phyloP scores from a whole-genome alignment of 2,888 invertebrate genomes.

The Diabrotica balteata region DNA sequence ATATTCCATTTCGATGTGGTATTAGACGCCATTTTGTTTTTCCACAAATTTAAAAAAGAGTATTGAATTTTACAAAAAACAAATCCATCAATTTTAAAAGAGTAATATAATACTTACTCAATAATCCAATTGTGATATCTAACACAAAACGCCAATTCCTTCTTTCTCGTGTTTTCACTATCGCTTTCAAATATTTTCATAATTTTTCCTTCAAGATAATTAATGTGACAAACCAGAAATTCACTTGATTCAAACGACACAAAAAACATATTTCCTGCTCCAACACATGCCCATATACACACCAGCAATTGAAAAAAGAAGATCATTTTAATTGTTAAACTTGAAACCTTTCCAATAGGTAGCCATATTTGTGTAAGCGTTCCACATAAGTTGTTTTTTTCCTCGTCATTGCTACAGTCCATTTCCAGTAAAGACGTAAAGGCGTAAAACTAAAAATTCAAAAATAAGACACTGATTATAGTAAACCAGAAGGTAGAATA shows the following conservation, averaged over 20 bases:
- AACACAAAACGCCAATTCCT: slow-evolving; percentile 25
- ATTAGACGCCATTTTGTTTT: no score
- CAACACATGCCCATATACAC: slow-evolving; percentile 13
- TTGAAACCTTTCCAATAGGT: slow-evolving; percentile 24
- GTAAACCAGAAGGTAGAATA: no score
- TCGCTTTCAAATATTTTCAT: slow-evolving; percentile 22
- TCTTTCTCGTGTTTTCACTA: slow-evolving; percentile 10
- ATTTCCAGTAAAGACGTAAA: slow-evolving; percentile 13
- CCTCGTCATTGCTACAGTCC: slow-evolving; percentile 20
- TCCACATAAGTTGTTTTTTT: slow-evolving; percentile 27
- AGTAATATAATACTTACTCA: slow-evolving; percentile 18
- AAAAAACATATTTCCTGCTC: slow-evolving; percentile 23
- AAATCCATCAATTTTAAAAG: no score
- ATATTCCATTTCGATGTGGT: no score
- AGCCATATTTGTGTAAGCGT: slow-evolving; percentile 28
- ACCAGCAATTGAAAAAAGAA: slow-evolving; percentile 17
- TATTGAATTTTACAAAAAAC: neutral
- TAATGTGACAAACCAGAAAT: slow-evolving; percentile 27
- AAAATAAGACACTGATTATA: no score
- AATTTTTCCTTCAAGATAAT: slow-evolving; percentile 26
- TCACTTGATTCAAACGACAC: slow-evolving; percentile 29
- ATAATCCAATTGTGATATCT: slow-evolving; percentile 34
- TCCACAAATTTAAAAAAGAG: no score
- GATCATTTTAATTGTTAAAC: slow-evolving; percentile 15
- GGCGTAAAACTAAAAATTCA: slow-evolving; percentile 13